Evolutionary conservation across 2,888 invertebrate species (phyloP).

Genomic region (Drosophila melanosoma): DNA sequence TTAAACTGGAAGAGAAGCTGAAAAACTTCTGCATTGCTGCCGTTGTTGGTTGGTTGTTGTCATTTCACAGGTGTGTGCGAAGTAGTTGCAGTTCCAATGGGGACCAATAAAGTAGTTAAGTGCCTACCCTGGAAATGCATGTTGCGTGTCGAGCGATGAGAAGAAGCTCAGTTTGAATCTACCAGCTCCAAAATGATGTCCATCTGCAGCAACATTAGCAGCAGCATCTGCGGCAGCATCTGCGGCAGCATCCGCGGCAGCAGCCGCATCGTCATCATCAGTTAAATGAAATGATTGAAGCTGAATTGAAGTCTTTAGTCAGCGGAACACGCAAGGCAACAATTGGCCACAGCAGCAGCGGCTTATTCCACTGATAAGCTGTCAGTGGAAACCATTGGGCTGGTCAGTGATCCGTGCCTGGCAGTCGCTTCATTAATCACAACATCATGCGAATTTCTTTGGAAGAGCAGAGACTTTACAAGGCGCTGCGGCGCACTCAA

Average conservation of each 20-base stretch:
- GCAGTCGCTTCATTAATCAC: conserved; percentile 76
- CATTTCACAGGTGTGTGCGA: conserved; percentile 77
- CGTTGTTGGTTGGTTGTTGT: conserved; percentile 34
- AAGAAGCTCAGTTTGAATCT: conserved; percentile 12
- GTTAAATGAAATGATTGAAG: conserved; percentile 81
- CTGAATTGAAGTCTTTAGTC: conserved; percentile 80
- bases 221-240: conserved; percentile 29
- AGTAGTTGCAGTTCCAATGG: conserved; percentile 53
- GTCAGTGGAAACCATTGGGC: conserved; percentile 64
- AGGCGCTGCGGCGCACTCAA: conserved; percentile 26
- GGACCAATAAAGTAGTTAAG: conserved; percentile 77
- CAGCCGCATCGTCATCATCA: conserved; percentile 74
- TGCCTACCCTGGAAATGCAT: conserved; percentile 71
- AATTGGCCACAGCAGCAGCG: conserved; percentile 57
- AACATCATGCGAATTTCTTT: conserved; percentile 75
- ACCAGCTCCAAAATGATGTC: conserved; percentile 53
- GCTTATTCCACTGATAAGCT: conserved; percentile 64
- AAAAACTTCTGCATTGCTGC: conserved; percentile 40
- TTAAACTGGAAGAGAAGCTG: conserved; percentile 70
- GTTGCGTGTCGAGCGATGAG: conserved; percentile 62
- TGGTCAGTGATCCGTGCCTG: conserved; percentile 56
- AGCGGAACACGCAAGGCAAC: conserved; percentile 77
- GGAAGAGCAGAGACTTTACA: conserved; percentile 40
- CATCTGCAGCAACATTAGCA: conserved; percentile 44
- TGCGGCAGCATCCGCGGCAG: conserved; percentile 35